phyloP scores from a whole-genome alignment of 1,140 invertebrate species.

The Hypothenemus hampei region DNA sequence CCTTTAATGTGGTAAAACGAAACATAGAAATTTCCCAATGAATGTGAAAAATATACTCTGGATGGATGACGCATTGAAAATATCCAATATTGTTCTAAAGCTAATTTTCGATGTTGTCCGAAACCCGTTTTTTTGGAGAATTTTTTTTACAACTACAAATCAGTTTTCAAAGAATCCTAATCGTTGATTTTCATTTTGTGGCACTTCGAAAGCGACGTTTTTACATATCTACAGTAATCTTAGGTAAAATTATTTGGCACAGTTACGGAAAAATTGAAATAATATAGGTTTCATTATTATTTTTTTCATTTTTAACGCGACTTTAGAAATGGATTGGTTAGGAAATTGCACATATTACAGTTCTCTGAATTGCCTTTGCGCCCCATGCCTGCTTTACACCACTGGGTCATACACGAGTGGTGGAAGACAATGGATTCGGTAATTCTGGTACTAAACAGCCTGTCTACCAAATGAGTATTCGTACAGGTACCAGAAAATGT shows the following conservation, averaged over 20 bases:
- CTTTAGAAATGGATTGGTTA: too few relatives aligned
- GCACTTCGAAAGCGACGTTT: slow-evolving; percentile 7
- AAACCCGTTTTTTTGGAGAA: too few relatives aligned
- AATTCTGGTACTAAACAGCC: slow-evolving; percentile 36
- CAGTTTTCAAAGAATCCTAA: neutral
- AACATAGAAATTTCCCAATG: too few relatives aligned
- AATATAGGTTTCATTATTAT: too few relatives aligned
- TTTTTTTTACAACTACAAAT: too few relatives aligned
- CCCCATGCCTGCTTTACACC: slow-evolving; percentile 41
- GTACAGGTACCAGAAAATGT: slow-evolving; percentile 45
- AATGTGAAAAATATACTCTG: too few relatives aligned
- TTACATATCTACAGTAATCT: slow-evolving; percentile 13
- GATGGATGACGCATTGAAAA: too few relatives aligned
- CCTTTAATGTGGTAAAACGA: too few relatives aligned
- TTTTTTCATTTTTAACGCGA: too few relatives aligned
- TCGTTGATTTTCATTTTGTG: slow-evolving; percentile 1
- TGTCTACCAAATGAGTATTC: slow-evolving; percentile 40
- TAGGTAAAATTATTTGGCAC: neutral
- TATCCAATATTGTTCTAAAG: too few relatives aligned
- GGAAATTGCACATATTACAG: slow-evolving; percentile 19
- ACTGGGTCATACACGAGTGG: slow-evolving; percentile 32
- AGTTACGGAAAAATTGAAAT: too few relatives aligned
- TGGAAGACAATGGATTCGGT: slow-evolving; percentile 43
- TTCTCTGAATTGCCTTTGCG: slow-evolving; percentile 21
- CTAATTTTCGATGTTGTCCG: too few relatives aligned